Base-by-base conservation (phyloP, 2,113 vertebrate species). In the Sakesphorus luctuosus region DNA sequence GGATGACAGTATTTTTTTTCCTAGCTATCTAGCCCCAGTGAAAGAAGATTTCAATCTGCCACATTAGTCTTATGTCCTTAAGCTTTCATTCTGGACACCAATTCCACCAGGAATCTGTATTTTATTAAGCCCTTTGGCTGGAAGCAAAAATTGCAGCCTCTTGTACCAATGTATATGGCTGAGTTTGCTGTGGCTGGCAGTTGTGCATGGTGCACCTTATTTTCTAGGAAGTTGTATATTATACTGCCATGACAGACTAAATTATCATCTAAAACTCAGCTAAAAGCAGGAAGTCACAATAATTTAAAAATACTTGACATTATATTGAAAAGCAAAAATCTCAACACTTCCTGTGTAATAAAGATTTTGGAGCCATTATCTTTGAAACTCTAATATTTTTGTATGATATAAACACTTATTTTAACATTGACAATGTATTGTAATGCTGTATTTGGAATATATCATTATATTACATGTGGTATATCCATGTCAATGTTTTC, bases 331-430 rank as follows among this genome's bases (percentile, higher is more conserved):
- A 69, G 26, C 7, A 84, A 71, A 78, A 77, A 18, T 8, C 3
- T 62, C 55, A 31, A 18, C 0, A 35, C 84, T 77, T 67, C 23
- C 43, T 44, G 5, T 26, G 7, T 35, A 62, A 28, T 2, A 80
- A 19, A 17, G 5, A 8, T 55, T 75, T 73, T n/a, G 23, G 80
- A 80, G 19, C 7, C 9, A 59, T 35, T 77, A 16, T 16, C 35
- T 73, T 79, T 67, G 55, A 66, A 89, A 84, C 6, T 28, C 24
- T 71, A 10, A 13, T 49, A 25, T 20, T 89, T 86, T 82, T 75
- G 18, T 21, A 21, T 49, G 1, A 0, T n/a, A 15, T 0, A 0
- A 65, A 76, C 79, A 3, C 8, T 3, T 55, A 55, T 52, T 84
- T 91, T 73, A n/a, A 40, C 7, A 55, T 21, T 52, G 26, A 38